phyloP scores from a whole-genome alignment of 1,140 invertebrate genomes.

The Pseudomyrmex cubaensis region DNA sequence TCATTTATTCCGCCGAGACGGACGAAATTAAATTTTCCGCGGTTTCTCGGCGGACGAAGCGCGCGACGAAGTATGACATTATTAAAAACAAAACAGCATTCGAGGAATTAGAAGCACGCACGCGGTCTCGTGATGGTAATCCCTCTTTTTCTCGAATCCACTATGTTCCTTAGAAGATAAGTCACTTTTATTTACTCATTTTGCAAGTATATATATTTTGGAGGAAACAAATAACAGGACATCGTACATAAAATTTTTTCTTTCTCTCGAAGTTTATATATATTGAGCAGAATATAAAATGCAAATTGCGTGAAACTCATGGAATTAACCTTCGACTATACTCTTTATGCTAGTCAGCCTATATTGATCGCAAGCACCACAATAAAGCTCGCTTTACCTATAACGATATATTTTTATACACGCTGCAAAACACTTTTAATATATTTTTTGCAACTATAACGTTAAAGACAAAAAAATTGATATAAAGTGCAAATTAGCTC shows the following conservation, averaged over 20 bases:
- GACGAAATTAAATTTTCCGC: slow-evolving; percentile 56
- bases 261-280: too few relatives aligned
- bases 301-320: slow-evolving; percentile 26
- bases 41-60: slow-evolving; percentile 39
- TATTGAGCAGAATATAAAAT: slow-evolving; percentile 17
- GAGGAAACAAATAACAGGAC: background rate
- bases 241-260: background rate
- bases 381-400: slow-evolving; percentile 33
- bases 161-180: background rate
- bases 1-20: slow-evolving; percentile 54
- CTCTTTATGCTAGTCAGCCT: slow-evolving; percentile 34
- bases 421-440: slow-evolving; percentile 16
- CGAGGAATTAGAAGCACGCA: slow-evolving; percentile 24
- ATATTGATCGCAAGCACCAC: slow-evolving; percentile 32
- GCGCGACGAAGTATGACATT: slow-evolving; percentile 26
- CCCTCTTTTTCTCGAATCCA: background rate
- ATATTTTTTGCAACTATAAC: slow-evolving; percentile 8
- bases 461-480: background rate
- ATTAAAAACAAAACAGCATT: slow-evolving; percentile 55
- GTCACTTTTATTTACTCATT: background rate
- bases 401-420: slow-evolving; percentile 44
- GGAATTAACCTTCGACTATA: slow-evolving; percentile 55
- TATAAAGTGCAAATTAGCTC: background rate
- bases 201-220: too few relatives aligned
- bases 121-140: slow-evolving; percentile 5